Evolutionary conservation across 2,113 vertebrate species (phyloP), one percentile per base, ranked within the genome.

Genomic region (Oreocharis arfaki): DNA sequence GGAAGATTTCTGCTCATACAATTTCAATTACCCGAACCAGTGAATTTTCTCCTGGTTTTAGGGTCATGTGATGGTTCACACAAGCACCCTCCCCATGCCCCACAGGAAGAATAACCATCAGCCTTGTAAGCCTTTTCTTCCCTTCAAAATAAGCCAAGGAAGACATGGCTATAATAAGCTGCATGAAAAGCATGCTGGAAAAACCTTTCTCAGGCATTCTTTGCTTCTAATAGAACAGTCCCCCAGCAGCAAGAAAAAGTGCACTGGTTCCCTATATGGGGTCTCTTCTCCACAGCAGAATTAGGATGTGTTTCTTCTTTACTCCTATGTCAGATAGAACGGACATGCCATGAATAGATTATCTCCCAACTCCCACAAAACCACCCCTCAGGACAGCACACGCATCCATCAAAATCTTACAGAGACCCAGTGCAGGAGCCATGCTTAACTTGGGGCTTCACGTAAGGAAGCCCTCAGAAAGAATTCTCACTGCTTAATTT

Each of bases 201-300:
- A 87, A 84, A 18, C 16, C 18, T 33, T 41, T 46, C 55, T 52
- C 27, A 30, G 19, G 23, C 27, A 16, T 21, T 60, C 44, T 85
- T 55, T 57, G 21, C 26, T 32, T 89, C 19, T 33, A 44, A 35
- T 0, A 35, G n/a, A 93, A 70, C 19, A 55, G 19, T 8, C 15
- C 37, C 27, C 10, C 21, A 65, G n/a, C 68, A 93, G 61, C 52
- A 89, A 80, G 33, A 46, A 59, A 49, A 59, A 79, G 28, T 3
- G 7, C 13, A 35, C 39, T 32, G 26, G 18, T 8, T 76, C 24
- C 44, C 30, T 60, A 13, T 7, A 32, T 0, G 1, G 5, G 7
- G 10, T 42, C 64, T 82, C 71, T 61, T 42, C n/a, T 74, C 42
- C 41, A 30, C 2, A 84, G 30, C 33, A 87, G 9, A 70, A 84